Percentiles rank a stretch among this genome's conserved stretches.
Conservation (phyloP, 2,888 invertebrate genomes). For the Strigamia crassipes region DNA sequence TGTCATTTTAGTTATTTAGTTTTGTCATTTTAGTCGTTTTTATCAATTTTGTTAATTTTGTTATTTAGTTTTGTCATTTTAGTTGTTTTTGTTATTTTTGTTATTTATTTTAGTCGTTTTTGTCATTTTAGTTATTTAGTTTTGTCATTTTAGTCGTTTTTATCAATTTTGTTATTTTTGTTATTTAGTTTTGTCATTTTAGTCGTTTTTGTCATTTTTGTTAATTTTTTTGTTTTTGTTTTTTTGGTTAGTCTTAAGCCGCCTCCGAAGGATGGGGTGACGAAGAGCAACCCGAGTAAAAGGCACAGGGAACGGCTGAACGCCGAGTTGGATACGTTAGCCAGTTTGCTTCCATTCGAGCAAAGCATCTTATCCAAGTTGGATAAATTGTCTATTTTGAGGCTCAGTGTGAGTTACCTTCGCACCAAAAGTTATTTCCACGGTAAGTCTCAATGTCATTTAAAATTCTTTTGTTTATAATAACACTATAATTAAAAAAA, state of each 20-base stretch:
- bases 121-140: too few species aligned
- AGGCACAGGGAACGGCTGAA: constrained; percentile 96
- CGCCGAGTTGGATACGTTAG: constrained; percentile 96
- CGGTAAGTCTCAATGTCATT: constrained; percentile 69
- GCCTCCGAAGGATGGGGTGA: constrained; percentile 91
- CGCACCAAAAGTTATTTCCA: constrained; percentile 99
- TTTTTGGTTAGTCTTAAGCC: constrained; percentile 79
- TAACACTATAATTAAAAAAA: not conserved
- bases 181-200: too few species aligned
- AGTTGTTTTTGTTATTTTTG: too few species aligned
- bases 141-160: too few species aligned
- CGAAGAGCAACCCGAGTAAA: constrained; percentile 97
- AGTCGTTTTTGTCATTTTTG: not conserved
- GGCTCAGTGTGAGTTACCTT: constrained; percentile 97
- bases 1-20: too few species aligned
- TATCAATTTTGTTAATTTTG: too few species aligned
- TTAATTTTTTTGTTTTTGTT: not conserved
- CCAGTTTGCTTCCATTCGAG: constrained; percentile 92
- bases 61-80: too few species aligned
- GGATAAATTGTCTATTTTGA: constrained; percentile 94
- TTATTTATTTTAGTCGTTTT: too few species aligned
- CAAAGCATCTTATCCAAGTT: constrained; percentile 97
- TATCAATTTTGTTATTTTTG: too few species aligned
- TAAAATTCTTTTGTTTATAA: not conserved
- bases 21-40: too few species aligned